Conservation (phyloP, 2,797 vertebrate genomes). For the Eulemur coronatus region DNA sequence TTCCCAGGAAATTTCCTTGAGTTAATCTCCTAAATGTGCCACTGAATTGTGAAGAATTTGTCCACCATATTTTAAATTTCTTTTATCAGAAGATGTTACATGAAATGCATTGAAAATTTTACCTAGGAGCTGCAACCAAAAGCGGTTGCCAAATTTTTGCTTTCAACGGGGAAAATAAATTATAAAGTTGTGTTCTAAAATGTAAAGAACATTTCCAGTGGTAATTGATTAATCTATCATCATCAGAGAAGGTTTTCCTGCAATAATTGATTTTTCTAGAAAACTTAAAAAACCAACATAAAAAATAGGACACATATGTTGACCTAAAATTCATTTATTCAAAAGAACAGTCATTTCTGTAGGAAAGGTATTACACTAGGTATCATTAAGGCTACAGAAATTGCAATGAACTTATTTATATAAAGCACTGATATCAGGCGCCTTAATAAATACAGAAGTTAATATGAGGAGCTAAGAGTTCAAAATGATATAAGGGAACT, state of each 20-base stretch:
- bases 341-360: not conserved
- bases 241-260: not conserved
- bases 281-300: not conserved
- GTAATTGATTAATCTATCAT: not conserved
- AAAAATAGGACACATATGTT: not conserved
- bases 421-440: not conserved
- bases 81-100: not conserved
- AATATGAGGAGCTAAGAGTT: not conserved
- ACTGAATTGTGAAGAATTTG: not conserved
- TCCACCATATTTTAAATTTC: not conserved
- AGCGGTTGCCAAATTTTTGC: not conserved
- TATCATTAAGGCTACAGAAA: not conserved
- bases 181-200: not conserved
- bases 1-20: not conserved
- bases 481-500: not conserved
- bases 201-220: not conserved
- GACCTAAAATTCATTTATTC: not conserved
- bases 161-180: not conserved
- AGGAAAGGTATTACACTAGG: not conserved
- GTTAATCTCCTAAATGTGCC: not conserved
- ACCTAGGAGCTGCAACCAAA: not conserved
- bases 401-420: not conserved
- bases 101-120: not conserved
- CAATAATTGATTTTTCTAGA: not conserved
- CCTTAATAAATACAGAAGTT: not conserved